These are phyloP conservation scores for Cosmia trapezina DNA, from an alignment of 2,888 invertebrate genomes.

Conservation along the genomic window DNA sequence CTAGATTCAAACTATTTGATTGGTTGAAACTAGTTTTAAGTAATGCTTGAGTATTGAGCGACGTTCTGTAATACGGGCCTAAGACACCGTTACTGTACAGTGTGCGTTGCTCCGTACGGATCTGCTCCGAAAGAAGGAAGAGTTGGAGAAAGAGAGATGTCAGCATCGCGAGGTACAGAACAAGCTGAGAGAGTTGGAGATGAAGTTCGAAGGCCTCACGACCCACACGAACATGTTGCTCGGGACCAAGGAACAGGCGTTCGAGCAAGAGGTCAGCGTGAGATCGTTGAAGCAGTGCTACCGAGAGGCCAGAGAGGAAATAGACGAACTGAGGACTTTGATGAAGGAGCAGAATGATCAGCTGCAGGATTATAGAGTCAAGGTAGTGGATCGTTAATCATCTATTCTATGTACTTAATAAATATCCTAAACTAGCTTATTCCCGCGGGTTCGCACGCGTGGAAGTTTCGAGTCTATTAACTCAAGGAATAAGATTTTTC, in stretches of 20 bases:
- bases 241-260: constrained; percentile 91
- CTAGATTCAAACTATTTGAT: no score
- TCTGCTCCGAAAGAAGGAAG: constrained; percentile 86
- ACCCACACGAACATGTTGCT: constrained; percentile 84
- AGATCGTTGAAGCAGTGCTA: constrained; percentile 89
- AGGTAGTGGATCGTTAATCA: constrained; percentile 80
- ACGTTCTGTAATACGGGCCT: no score
- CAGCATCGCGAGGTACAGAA: constrained; percentile 89
- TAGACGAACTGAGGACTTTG: constrained; percentile 91
- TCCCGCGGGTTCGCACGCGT: no score
- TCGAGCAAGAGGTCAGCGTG: constrained; percentile 90
- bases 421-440: no score
- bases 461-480: no score
- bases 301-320: constrained; percentile 89
- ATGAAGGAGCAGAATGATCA: constrained; percentile 92
- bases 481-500: no score
- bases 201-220: constrained; percentile 81
- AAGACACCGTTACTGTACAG: constrained; percentile 62
- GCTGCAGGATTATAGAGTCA: constrained; percentile 93
- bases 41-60: no score
- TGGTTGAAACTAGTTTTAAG: no score
- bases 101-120: constrained; percentile 85
- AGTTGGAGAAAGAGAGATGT: constrained; percentile 90
- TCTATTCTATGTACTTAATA: neutral
- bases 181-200: constrained; percentile 82